phyloP scores from a whole-genome alignment of 2,888 invertebrate genomes.

The Nemotelus pantherinus region DNA sequence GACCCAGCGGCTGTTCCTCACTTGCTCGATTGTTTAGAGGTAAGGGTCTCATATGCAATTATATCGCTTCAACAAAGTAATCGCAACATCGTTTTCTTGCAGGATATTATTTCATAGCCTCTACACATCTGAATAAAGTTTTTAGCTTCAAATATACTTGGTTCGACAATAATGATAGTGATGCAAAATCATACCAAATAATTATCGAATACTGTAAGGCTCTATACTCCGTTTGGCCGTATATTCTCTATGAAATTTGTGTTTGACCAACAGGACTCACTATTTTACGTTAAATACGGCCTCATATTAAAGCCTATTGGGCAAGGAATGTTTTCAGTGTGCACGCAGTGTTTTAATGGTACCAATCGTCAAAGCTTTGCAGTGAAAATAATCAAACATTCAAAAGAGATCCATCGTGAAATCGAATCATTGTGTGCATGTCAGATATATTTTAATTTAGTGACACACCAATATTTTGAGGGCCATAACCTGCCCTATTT shows the following conservation, averaged over 20 bases:
- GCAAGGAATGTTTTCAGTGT: slow-evolving; percentile 90
- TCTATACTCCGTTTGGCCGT: not conserved
- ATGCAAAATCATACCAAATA: not conserved
- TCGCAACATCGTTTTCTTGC: slow-evolving; percentile 22
- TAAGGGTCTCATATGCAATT: slow-evolving; percentile 56
- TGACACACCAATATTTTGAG: too few relatives aligned
- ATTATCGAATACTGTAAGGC: not conserved
- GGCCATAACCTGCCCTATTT: too few relatives aligned
- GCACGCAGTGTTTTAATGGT: slow-evolving; percentile 80
- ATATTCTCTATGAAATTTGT: not conserved
- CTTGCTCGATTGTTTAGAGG: slow-evolving; percentile 86
- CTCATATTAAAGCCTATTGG: slow-evolving; percentile 75
- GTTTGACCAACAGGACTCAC: slow-evolving; percentile 71
- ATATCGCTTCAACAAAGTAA: not conserved
- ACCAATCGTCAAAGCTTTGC: slow-evolving; percentile 81
- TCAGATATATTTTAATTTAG: slow-evolving; percentile 66
- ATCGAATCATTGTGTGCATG: slow-evolving; percentile 81
- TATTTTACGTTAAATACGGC: slow-evolving; percentile 87
- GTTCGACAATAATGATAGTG: not conserved
- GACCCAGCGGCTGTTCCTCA: slow-evolving; percentile 90
- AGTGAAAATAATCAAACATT: slow-evolving; percentile 74
- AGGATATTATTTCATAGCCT: slow-evolving; percentile 49
- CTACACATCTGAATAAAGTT: slow-evolving; percentile 24
- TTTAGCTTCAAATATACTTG: not conserved
- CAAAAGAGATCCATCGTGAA: slow-evolving; percentile 66